A percentile compares a stretch with the other conserved stretches of the same genome.
These are phyloP conservation scores for Pseudopipra pipra DNA, from an alignment of 2,113 vertebrate species.

Conservation along the genomic window DNA sequence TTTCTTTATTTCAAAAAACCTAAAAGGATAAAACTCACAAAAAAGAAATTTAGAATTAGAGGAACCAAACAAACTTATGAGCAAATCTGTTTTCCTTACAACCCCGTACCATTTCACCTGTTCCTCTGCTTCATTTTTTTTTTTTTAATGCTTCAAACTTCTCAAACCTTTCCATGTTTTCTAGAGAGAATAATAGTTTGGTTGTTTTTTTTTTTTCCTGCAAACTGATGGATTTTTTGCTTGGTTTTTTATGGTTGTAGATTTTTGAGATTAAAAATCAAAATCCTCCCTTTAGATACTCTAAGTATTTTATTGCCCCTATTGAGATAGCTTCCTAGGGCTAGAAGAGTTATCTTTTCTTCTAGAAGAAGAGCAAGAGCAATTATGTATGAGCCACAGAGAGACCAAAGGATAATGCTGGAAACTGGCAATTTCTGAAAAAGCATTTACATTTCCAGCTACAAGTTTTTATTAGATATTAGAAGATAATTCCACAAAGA, in stretches of 20 bases:
- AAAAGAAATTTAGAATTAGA: neutral
- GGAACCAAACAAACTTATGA: neutral
- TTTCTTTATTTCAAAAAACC: neutral
- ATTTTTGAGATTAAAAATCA: slow-evolving; percentile 28
- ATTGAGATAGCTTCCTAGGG: neutral
- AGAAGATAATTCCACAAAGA: neutral
- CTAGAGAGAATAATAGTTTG: neutral
- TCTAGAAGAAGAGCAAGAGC: neutral
- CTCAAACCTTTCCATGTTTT: neutral
- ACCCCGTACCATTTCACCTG: neutral
- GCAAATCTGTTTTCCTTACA: neutral
- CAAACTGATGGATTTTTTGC: slow-evolving; percentile 2
- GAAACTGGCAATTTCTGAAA: neutral
- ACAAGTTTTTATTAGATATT: neutral
- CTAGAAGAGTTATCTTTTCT: slow-evolving; percentile 4
- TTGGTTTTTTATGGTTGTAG: slow-evolving; percentile 30
- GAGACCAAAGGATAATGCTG: neutral
- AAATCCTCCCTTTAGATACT: slow-evolving; percentile 32
- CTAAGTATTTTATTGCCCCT: neutral
- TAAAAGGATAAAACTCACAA: neutral
- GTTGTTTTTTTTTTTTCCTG: neutral
- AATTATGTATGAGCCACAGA: neutral
- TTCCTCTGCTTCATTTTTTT: neutral
- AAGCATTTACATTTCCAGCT: neutral
- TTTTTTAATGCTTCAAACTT: neutral